phyloP scores from a whole-genome alignment of 2,113 vertebrate species.

The Zootoca vivipara region DNA sequence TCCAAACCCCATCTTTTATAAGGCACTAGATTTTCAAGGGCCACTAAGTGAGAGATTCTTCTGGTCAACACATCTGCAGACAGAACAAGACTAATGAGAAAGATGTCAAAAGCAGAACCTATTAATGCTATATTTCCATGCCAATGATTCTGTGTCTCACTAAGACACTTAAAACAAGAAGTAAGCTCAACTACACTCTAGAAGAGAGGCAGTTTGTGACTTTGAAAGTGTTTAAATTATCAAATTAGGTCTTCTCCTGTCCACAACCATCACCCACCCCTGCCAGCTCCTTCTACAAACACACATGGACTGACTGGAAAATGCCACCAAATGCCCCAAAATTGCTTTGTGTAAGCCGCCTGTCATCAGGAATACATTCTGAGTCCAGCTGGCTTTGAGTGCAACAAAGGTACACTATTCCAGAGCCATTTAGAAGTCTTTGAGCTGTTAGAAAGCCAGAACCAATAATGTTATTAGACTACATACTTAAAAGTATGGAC shows the following conservation, averaged over 20 bases:
- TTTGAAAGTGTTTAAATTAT: background rate
- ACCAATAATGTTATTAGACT: background rate
- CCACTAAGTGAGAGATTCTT: slow-evolving; percentile 56
- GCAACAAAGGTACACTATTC: background rate
- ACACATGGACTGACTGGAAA: background rate
- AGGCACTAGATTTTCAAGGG: slow-evolving; percentile 74
- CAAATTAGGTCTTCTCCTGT: background rate
- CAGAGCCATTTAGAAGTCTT: background rate
- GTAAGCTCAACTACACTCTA: background rate
- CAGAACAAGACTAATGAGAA: slow-evolving; percentile 46
- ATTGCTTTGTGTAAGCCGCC: background rate
- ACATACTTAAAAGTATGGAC: background rate
- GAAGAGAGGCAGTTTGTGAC: background rate
- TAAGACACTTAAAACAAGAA: background rate
- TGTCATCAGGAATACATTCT: background rate
- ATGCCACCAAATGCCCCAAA: background rate
- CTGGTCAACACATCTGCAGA: slow-evolving; percentile 76
- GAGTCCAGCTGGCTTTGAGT: background rate
- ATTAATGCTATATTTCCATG: background rate
- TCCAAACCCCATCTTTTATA: slow-evolving; percentile 94
- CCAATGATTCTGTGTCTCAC: background rate
- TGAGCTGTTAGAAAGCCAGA: background rate
- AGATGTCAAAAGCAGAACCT: slow-evolving; percentile 9
- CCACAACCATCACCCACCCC: background rate
- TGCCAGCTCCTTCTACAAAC: background rate